A percentile compares a stretch with the other conserved stretches of the same genome.
These are phyloP conservation scores for Metellina segmentata DNA, from an alignment of 2,888 invertebrate genomes.

Conservation along the genomic window DNA sequence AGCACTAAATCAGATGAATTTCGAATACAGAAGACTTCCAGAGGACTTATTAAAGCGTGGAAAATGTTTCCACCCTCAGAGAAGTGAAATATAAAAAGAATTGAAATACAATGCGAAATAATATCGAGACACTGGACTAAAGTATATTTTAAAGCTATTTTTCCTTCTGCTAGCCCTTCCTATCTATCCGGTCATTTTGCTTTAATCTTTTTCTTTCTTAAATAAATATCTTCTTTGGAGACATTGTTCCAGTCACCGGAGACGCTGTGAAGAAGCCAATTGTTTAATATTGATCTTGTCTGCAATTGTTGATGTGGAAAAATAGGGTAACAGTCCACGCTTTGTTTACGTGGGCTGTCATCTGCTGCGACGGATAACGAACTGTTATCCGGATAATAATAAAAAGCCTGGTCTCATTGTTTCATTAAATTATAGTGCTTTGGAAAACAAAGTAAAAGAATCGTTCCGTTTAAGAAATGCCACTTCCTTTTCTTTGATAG, in stretches of 20 bases:
- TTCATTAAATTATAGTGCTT: not conserved
- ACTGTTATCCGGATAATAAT: not conserved
- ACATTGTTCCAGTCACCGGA: not conserved
- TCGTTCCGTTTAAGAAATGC: no score
- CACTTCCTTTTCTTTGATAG: no score
- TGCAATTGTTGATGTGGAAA: not conserved
- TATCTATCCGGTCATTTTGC: not conserved
- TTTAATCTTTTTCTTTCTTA: not conserved
- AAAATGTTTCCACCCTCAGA: conserved; percentile 4
- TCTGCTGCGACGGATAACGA: not conserved
- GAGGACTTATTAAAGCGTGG: conserved; percentile 60
- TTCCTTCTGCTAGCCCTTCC: not conserved
- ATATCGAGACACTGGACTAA: not conserved
- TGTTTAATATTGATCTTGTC: conserved; percentile 1
- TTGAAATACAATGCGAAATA: conserved; percentile 24
- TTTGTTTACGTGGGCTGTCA: not conserved
- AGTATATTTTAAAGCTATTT: not conserved
- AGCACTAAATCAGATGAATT: conserved; percentile 65
- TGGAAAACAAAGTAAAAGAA: no score
- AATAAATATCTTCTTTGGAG: not conserved
- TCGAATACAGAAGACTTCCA: conserved; percentile 36
- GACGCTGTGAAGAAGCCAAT: not conserved
- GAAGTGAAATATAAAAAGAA: conserved; percentile 3
- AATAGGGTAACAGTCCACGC: not conserved
- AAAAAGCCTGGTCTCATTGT: not conserved